These are phyloP conservation scores for Apogon talboti DNA, from an alignment of 2,797 vertebrate species.

Conservation along the genomic window DNA sequence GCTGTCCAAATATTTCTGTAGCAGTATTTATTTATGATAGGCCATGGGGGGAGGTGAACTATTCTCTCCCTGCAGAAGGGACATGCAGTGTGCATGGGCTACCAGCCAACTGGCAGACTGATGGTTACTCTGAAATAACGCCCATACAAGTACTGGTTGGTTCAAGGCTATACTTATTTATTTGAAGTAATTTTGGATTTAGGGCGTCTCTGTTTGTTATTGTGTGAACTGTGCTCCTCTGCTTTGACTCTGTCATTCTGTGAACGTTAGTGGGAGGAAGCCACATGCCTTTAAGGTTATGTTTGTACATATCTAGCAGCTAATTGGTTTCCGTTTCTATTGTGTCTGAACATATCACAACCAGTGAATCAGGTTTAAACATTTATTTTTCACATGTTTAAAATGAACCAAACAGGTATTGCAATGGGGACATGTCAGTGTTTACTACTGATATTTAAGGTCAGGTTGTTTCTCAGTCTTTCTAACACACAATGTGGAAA, in stretches of 20 bases:
- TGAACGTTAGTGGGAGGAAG: slow-evolving; percentile 28
- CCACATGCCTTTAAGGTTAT: slow-evolving; percentile 20
- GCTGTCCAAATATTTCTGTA: slow-evolving; percentile 81
- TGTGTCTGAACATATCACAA: slow-evolving; percentile 8
- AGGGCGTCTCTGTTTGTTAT: slow-evolving; percentile 38
- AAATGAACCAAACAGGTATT: background rate
- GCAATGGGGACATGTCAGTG: background rate
- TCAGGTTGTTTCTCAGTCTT: background rate
- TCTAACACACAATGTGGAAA: background rate
- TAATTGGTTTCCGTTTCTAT: slow-evolving; percentile 19
- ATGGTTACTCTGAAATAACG: slow-evolving; percentile 66
- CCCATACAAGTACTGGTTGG: slow-evolving; percentile 64
- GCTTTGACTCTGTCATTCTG: slow-evolving; percentile 29
- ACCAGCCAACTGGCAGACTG: slow-evolving; percentile 70
- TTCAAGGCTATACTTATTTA: slow-evolving; percentile 53
- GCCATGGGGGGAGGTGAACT: slow-evolving; percentile 66
- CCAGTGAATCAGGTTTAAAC: slow-evolving; percentile 11
- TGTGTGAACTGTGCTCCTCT: slow-evolving; percentile 29
- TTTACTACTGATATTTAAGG: background rate
- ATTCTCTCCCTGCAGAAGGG: slow-evolving; percentile 66
- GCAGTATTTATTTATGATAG: slow-evolving; percentile 82
- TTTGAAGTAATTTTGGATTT: slow-evolving; percentile 51
- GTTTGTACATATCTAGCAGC: slow-evolving; percentile 22
- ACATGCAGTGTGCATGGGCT: slow-evolving; percentile 62
- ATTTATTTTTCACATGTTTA: background rate